Percentiles rank a stretch among this genome's conserved stretches.
These are phyloP conservation scores for Poeciliopsis retropinna DNA, from an alignment of 2,113 vertebrate species.

Conservation along the genomic window DNA sequence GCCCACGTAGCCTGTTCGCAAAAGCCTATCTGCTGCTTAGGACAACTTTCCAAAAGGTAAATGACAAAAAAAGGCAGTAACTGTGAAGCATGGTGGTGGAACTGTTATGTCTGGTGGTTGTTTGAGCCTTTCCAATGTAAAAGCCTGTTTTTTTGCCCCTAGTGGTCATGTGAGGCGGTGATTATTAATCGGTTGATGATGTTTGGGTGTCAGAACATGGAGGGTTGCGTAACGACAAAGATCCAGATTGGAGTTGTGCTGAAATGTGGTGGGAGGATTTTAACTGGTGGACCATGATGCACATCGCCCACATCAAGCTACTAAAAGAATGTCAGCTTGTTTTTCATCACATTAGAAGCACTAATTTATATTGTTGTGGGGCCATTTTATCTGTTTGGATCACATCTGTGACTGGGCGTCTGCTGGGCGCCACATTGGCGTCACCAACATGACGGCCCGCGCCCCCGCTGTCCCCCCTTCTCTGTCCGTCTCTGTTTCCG, in stretches of 20 bases:
- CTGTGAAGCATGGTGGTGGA: background rate
- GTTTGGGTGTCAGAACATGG: background rate
- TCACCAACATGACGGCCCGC: too few relatives aligned
- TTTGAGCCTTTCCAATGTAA: too few relatives aligned
- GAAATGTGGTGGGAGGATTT: background rate
- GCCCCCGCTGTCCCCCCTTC: background rate
- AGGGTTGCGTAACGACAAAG: background rate
- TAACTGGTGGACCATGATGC: background rate
- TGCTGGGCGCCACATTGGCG: too few relatives aligned
- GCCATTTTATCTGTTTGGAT: background rate
- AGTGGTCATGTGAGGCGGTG: too few relatives aligned
- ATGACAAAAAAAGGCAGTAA: background rate
- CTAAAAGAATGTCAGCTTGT: background rate
- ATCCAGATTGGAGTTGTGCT: background rate
- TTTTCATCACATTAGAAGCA: background rate
- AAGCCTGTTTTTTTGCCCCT: too few relatives aligned
- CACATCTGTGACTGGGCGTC: conserved; percentile 2
- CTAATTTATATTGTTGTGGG: background rate
- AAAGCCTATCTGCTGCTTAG: too few relatives aligned
- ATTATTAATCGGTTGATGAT: background rate
- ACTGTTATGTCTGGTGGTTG: background rate
- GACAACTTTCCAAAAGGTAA: too few relatives aligned
- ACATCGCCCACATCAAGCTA: background rate
- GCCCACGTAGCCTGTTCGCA: too few relatives aligned
- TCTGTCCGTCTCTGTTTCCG: conserved; percentile 21